Evolutionary conservation across 2,888 invertebrate species (phyloP), one percentile per base, ranked within the genome.

Genomic region (Hemistola chrysoprasaria): DNA sequence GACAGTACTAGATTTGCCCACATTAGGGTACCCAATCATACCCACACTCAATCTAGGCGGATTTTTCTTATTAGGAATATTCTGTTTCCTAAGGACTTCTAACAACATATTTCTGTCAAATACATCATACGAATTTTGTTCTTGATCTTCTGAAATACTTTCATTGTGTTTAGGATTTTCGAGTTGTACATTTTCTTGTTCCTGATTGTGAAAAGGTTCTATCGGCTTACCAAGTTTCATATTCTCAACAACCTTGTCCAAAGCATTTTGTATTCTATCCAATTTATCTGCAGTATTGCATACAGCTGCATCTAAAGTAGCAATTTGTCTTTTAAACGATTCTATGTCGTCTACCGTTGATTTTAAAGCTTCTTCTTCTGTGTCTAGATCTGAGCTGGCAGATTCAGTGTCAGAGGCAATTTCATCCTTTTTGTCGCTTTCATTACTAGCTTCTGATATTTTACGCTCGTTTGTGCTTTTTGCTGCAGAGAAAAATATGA

Each of bases 1-100:
- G 44, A 99, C 98, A 5, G 99, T 98, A 46, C 99, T 99, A 78
- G 98, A 99, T 82, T 99, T 99, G n/a, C 99, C 99, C 1, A 99
- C 99, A 90, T 99, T 99, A 0, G 99, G 99, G 86, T 99, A 99
- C 1, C 99, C 99, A 41, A 99, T 98, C 77, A 98, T 91, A 4
- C 98, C 98, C 41, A 98, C 92, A n/a, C 96, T 96, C 4, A 94
- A 91, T 20, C 93, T 71, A n/a, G 84, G 85, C 1, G 83, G 81
- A 67, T 82, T 85, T 52, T 86, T 87, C 41, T 81, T 63, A 11
- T 54, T 87, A 62, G 10, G 83, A 78, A 69, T 73, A 76, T 72
- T 89, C 83, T 62, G 65, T 5, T 82, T 85, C 58, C 92, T 93
- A 42, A 98, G 92, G 8, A 95, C 90, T 22, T 91, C 82, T 32